Conservation (phyloP, 2,797 vertebrate species). For the Enteromius unitaeniatus region DNA sequence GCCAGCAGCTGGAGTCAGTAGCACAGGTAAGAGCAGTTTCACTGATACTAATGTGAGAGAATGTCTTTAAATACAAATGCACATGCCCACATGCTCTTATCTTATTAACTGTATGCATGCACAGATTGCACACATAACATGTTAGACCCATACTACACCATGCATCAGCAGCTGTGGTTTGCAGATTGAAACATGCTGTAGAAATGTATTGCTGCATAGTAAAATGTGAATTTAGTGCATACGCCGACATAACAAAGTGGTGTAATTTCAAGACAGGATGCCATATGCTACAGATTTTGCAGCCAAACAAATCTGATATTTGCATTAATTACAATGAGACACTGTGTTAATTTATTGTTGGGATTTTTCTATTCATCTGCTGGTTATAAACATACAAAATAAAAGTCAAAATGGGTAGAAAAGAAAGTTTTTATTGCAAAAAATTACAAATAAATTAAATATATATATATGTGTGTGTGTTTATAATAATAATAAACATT, state of each 20-base stretch:
- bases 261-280: neutral
- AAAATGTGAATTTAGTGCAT: neutral
- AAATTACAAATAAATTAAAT: neutral
- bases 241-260: neutral
- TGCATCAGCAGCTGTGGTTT: neutral
- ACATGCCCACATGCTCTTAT: constrained; percentile 17
- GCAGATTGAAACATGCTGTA: neutral
- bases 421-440: neutral
- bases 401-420: neutral
- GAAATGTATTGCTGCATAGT: neutral
- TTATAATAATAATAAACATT: neutral
- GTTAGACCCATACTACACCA: constrained; percentile 7
- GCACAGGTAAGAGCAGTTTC: constrained; percentile 66
- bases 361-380: neutral
- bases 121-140: constrained; percentile 27
- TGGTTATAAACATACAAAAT: neutral
- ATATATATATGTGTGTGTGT: rapidly evolving
- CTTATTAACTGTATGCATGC: constrained; percentile 14
- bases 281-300: neutral
- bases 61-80: constrained; percentile 35
- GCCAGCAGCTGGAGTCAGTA: constrained; percentile 54
- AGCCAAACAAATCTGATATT: too few relatives aligned
- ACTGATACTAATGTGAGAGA: constrained; percentile 19
- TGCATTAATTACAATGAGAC: neutral
- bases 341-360: neutral